phyloP scores from a whole-genome alignment of 2,797 vertebrate genomes.

The Myotis myotis region DNA sequence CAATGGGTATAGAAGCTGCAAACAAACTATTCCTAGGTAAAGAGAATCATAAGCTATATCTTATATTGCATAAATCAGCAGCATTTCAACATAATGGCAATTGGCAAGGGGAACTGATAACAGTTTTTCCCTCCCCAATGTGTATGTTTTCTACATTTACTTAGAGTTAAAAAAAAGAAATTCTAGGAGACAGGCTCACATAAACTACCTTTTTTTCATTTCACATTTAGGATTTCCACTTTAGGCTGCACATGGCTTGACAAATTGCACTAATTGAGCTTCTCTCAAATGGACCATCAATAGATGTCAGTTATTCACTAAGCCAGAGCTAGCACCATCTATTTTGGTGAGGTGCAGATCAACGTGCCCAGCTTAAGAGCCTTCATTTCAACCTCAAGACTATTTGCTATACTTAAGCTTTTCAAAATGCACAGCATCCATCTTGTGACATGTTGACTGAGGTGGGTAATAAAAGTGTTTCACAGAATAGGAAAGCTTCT shows the following conservation, averaged over 20 bases:
- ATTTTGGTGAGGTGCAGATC: neutral
- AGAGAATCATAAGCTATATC: neutral
- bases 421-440: conserved; percentile 39
- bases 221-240: conserved; percentile 27
- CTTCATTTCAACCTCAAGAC: conserved; percentile 33
- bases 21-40: neutral
- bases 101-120: neutral
- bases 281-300: conserved; percentile 39
- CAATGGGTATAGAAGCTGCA: neutral
- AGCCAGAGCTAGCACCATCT: neutral
- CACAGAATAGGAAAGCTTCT: conserved; percentile 17
- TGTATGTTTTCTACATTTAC: neutral
- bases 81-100: neutral
- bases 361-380: conserved; percentile 18
- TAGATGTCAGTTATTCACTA: conserved; percentile 29
- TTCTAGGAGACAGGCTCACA: neutral
- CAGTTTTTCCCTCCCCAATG: neutral
- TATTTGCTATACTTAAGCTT: conserved; percentile 47
- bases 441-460: conserved; percentile 31
- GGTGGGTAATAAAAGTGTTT: conserved; percentile 48
- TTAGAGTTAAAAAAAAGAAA: neutral
- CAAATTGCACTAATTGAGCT: conserved; percentile 46
- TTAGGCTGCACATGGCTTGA: conserved; percentile 42
- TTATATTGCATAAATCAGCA: neutral
- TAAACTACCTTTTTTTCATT: neutral